Base-by-base conservation (phyloP, 2,888 invertebrate genomes). In the Harmothoe impar region DNA sequence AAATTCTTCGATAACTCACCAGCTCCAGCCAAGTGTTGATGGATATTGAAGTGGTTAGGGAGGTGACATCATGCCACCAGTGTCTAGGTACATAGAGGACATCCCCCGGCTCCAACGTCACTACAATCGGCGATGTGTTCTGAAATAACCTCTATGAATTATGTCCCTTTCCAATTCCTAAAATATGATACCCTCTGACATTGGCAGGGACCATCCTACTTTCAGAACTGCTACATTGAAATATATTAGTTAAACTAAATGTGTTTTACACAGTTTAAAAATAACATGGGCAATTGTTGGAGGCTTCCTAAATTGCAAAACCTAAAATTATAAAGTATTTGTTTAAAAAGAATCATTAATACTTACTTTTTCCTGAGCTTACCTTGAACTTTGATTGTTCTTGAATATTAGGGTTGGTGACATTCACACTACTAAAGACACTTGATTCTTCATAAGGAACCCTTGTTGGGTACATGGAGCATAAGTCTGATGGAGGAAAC, bases 11-110 rank as follows among this genome's bases (percentile, higher is more conserved):
- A 5, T 5, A 20, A 77, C 77, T 77, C 91, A 95, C 97, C 96
- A 98, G 96, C 84, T 98, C 98, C 92, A 99, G 95, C 96, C 98
- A 98, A 54, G 97, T 96, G 95, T 98, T 98, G n/a, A 97, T 95
- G 93, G 97, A 97, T 68, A 97, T 95, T 68, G 97, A 96, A 1
- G 94, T 92, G 15, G 96, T 96, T n/a, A 96, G 91, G 92, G 96
- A 97, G 96, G 98, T 98, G 0, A 99, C 99, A 96, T 98, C 99
- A 96, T 99, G 99, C 99, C 99, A 99, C 99, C 99, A 99, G 91
- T 98, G 97, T 91, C 97, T 97, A 0, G 99, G 99, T 12, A 99
- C 98, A 94, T 98, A 97, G 56, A 99, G 96, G 0, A 98, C 97
- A 96, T 99, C 98, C 0, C 98, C 98, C 17, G 98, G 97, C 84